These are phyloP conservation scores for Acropora tenuis DNA, from an alignment of 64 coral and sea anemone species.

Conservation along the genomic window DNA sequence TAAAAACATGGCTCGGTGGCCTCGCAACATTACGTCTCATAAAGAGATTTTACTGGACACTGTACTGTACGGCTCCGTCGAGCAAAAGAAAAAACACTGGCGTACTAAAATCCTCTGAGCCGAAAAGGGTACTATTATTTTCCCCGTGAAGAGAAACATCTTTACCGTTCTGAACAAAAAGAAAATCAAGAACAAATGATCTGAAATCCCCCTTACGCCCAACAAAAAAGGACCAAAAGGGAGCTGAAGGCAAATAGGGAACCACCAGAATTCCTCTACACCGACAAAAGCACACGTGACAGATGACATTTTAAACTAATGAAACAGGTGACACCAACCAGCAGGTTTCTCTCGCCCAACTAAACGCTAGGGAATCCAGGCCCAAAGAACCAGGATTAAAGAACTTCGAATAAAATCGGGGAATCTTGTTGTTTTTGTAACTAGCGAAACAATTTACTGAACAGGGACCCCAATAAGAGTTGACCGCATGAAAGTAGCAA, in stretches of 20 bases:
- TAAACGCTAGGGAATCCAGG: not conserved
- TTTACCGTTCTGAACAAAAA: conserved; percentile 2
- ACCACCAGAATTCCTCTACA: too few relatives aligned
- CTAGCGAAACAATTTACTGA: conserved; percentile 69
- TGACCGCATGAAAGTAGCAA: conserved; percentile 28
- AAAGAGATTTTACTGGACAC: not conserved
- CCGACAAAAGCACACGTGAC: not conserved
- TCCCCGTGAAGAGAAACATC: not conserved
- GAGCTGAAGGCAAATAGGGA: too few relatives aligned
- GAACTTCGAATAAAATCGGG: conserved; percentile 37
- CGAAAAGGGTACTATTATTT: conserved; percentile 18
- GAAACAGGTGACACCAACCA: not conserved
- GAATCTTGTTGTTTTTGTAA: conserved; percentile 1
- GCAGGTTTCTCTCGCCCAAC: too few relatives aligned
- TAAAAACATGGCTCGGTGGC: not conserved
- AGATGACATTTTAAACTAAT: too few relatives aligned
- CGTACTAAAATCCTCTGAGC: conserved; percentile 31
- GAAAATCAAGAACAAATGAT: not conserved
- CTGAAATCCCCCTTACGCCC: not conserved
- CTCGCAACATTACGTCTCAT: conserved; percentile 3
- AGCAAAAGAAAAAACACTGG: conserved; percentile 28
- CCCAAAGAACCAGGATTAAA: conserved; percentile 23
- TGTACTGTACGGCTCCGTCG: not conserved
- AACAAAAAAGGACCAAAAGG: not conserved
- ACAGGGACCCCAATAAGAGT: conserved; percentile 19